A percentile compares a stretch with the other conserved stretches of the same genome.
phyloP scores from a whole-genome alignment of 2,888 invertebrate species.

The Apotomis turbidana region DNA sequence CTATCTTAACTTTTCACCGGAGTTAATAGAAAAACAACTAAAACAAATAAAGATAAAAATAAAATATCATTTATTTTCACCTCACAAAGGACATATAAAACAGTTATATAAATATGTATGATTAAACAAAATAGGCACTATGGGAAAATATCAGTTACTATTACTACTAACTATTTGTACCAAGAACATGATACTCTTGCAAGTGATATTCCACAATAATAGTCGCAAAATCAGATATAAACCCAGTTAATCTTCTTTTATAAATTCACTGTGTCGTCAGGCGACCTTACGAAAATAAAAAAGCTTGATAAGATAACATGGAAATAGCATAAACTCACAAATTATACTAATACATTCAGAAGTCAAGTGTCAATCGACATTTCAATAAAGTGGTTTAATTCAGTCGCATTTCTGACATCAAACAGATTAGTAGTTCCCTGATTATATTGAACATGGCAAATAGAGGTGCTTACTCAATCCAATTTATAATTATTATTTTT shows the following conservation, averaged over 20 bases:
- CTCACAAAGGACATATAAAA: no score
- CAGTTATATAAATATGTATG: no score
- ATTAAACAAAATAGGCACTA: no score
- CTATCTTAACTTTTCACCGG: no score
- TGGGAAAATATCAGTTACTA: no score
- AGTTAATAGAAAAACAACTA: no score
- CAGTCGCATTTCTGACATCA: constrained; percentile 29
- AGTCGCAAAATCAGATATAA: not conserved
- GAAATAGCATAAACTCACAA: constrained; percentile 13
- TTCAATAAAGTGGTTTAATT: constrained; percentile 35
- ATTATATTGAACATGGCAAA: constrained; percentile 44
- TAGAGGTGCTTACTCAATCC: constrained; percentile 44
- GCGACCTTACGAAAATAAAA: constrained; percentile 2
- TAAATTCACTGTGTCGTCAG: not conserved
- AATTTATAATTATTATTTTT: constrained; percentile 5
- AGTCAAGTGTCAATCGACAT: constrained; percentile 40
- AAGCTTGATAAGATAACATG: constrained; percentile 12
- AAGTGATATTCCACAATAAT: no score
- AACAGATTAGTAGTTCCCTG: constrained; percentile 19
- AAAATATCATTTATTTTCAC: no score
- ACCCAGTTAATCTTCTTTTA: not conserved
- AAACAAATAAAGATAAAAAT: no score
- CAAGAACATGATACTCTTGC: no score
- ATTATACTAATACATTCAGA: constrained; percentile 36
- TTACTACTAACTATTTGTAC: no score